Conservation (phyloP, 2,797 vertebrate genomes). For the Acanthornis magna region DNA sequence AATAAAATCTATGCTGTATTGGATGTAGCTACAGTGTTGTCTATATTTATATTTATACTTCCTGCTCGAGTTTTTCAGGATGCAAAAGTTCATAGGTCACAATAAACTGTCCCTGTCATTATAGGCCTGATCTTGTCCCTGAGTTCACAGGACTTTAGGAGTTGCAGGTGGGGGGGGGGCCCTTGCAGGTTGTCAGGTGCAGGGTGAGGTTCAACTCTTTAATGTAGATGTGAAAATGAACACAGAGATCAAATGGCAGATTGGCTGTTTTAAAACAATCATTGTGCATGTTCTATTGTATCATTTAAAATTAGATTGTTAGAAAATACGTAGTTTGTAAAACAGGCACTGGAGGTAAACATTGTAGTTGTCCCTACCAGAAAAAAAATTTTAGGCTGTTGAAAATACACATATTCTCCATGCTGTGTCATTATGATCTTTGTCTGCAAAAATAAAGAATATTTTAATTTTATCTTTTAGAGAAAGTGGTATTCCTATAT, state of each 20-base stretch:
- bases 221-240: background rate
- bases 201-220: background rate
- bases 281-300: accelerated
- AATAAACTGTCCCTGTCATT: accelerated
- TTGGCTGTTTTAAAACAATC: background rate
- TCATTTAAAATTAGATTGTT: background rate
- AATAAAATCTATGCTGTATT: background rate
- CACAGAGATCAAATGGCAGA: no score
- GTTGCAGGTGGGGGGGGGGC: accelerated
- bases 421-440: background rate
- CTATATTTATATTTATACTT: background rate
- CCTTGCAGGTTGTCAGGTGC: background rate
- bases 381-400: background rate
- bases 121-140: background rate
- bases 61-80: background rate
- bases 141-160: accelerated
- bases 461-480: background rate
- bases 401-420: accelerated
- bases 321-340: background rate
- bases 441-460: background rate
- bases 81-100: background rate
- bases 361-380: background rate
- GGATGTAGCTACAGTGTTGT: background rate
- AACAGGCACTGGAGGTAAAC: background rate
- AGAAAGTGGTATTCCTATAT: background rate